phyloP scores from a whole-genome alignment of 1,140 invertebrate genomes.

The Drosophila tristis region DNA sequence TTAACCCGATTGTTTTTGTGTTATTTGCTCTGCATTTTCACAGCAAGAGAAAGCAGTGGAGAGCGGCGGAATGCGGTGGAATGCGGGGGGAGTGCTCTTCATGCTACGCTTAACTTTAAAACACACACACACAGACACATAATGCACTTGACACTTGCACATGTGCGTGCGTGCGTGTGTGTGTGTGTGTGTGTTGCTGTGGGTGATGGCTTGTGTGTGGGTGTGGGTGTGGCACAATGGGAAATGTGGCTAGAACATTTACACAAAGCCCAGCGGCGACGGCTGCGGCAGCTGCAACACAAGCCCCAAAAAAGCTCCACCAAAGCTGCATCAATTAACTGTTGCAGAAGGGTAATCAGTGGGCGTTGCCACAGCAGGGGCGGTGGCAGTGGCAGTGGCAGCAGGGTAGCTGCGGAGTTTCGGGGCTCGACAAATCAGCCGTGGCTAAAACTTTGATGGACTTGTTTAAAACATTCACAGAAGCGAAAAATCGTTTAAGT shows the following conservation, averaged over 20 bases:
- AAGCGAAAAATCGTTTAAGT: constrained; percentile 54
- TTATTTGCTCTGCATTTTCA: constrained; percentile 42
- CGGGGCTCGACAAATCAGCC: constrained; percentile 55
- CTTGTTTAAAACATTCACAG: constrained; percentile 71
- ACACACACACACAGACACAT: not conserved
- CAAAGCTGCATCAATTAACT: constrained; percentile 53
- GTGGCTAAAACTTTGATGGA: constrained; percentile 64
- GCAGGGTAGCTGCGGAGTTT: not conserved
- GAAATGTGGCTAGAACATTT: constrained; percentile 51
- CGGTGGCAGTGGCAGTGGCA: not conserved
- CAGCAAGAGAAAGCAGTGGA: not conserved
- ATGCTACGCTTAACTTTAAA: constrained; percentile 33
- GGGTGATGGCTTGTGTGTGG: no score
- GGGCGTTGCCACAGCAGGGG: not conserved
- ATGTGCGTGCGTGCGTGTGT: not conserved
- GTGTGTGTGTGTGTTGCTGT: constrained; percentile 1
- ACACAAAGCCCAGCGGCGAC: constrained; percentile 47
- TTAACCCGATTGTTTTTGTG: constrained; percentile 24
- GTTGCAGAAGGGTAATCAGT: constrained; percentile 25
- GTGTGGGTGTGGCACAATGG: constrained; percentile 25
- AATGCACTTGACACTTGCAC: constrained; percentile 30
- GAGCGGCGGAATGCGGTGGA: not conserved
- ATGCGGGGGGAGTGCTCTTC: not conserved
- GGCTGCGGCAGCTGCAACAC: constrained; percentile 12
- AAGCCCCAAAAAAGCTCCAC: constrained; percentile 32